These are phyloP conservation scores for Microtus richardsoni DNA, from an alignment of 2,113 vertebrate genomes.

Conservation along the genomic window DNA sequence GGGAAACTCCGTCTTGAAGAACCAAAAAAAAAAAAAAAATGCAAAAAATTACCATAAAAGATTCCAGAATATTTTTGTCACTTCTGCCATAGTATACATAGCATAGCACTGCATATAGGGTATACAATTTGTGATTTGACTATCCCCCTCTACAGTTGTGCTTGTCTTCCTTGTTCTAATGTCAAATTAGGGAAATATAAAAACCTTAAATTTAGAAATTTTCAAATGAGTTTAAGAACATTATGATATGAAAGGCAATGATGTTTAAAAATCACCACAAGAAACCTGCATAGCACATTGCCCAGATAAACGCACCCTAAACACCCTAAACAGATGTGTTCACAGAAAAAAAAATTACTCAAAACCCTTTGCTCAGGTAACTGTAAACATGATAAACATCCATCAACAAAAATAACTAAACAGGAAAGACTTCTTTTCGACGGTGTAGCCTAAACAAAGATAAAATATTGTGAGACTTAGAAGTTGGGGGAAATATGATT, in stretches of 20 bases:
- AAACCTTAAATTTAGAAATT: not conserved
- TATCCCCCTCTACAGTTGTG: not conserved
- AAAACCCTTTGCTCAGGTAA: not conserved
- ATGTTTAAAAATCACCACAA: not conserved
- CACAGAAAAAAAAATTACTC: not conserved
- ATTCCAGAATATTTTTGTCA: constrained; percentile 21
- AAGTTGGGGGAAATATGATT: constrained; percentile 48
- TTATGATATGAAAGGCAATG: not conserved
- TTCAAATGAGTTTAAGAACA: not conserved
- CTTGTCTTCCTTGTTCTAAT: not conserved
- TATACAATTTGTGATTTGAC: not conserved
- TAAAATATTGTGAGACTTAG: constrained; percentile 15
- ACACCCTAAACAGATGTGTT: not conserved
- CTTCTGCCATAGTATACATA: not conserved
- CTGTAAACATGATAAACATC: not conserved
- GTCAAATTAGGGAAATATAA: not conserved
- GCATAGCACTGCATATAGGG: not conserved
- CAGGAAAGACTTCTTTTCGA: not conserved
- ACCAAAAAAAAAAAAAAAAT: not conserved
- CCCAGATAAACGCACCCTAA: not conserved
- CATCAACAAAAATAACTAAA: constrained; percentile 46
- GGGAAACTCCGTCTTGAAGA: no score
- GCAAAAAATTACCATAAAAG: not conserved
- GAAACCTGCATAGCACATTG: not conserved
- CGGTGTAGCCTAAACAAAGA: constrained; percentile 55